Conservation (phyloP, 2,888 invertebrate species). For the Cephus spinipes region DNA sequence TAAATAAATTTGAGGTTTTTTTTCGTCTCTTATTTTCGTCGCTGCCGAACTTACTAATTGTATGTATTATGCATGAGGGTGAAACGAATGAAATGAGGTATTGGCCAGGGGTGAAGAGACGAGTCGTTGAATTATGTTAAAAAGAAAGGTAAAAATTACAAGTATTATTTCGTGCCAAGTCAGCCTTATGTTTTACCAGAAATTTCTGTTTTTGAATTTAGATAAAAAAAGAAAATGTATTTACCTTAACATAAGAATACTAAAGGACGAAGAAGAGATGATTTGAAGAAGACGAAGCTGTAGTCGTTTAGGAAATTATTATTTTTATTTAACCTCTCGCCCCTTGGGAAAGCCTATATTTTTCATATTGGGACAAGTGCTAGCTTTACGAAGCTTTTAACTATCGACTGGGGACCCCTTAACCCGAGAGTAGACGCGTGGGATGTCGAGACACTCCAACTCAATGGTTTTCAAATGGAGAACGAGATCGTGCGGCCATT, state of each 20-base stretch:
- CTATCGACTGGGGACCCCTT: not conserved
- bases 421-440: no score
- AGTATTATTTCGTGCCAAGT: not conserved
- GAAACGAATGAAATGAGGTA: not conserved
- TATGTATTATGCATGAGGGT: not conserved
- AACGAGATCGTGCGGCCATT: no score
- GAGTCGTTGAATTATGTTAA: not conserved
- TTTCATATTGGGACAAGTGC: not conserved
- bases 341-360: not conserved
- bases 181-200: no score
- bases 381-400: not conserved
- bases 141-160: not conserved
- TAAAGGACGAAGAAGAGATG: not conserved
- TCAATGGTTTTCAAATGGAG: no score
- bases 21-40: not conserved
- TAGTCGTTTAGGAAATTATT: not conserved
- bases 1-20: not conserved
- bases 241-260: no score
- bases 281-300: not conserved
- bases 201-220: not conserved
- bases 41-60: not conserved
- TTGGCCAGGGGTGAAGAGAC: not conserved
- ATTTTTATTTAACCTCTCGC: not conserved
- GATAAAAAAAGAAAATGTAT: not conserved
- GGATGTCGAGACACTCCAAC: no score